These are phyloP conservation scores for Alligator mississippiensis DNA, from an alignment of 2,113 vertebrate genomes.

Conservation along the genomic window DNA sequence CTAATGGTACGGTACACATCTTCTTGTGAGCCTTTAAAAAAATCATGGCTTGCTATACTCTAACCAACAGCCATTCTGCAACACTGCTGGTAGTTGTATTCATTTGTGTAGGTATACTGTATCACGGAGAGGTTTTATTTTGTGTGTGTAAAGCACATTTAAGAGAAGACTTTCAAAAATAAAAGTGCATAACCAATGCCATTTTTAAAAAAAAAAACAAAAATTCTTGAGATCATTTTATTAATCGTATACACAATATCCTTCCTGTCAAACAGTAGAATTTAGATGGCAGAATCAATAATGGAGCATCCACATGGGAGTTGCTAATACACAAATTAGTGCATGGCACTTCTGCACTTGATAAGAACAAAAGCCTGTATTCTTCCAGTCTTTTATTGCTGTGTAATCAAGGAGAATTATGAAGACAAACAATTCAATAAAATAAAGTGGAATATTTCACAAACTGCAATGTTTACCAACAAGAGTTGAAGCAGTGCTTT, in stretches of 20 bases:
- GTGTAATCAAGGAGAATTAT: conserved; percentile 65
- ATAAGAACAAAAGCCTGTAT: conserved; percentile 58
- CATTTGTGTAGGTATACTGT: conserved; percentile 26
- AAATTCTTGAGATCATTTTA: conserved; percentile 70
- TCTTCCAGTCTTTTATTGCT: conserved; percentile 64
- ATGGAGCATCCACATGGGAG: conserved; percentile 54
- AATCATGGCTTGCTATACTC: background rate
- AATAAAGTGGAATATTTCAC: conserved; percentile 58
- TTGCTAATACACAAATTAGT: conserved; percentile 77
- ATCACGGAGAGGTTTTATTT: conserved; percentile 35
- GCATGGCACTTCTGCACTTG: conserved; percentile 51
- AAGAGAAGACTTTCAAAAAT: conserved; percentile 62
- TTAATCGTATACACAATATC: conserved; percentile 78
- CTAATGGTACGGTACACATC: background rate
- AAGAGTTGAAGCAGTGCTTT: conserved; percentile 3
- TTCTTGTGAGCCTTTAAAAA: conserved; percentile 8
- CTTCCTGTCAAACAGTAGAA: conserved; percentile 73
- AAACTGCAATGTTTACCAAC: conserved; percentile 37
- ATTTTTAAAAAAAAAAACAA: conserved; percentile 41
- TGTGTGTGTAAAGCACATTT: conserved; percentile 23
- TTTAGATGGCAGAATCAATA: conserved; percentile 80
- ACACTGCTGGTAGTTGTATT: conserved; percentile 9
- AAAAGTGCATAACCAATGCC: conserved; percentile 46
- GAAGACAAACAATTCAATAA: conserved; percentile 41
- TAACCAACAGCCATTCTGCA: background rate